Evolutionary conservation across 2,888 invertebrate species (phyloP).

Genomic region (Megamerina dolium): DNA sequence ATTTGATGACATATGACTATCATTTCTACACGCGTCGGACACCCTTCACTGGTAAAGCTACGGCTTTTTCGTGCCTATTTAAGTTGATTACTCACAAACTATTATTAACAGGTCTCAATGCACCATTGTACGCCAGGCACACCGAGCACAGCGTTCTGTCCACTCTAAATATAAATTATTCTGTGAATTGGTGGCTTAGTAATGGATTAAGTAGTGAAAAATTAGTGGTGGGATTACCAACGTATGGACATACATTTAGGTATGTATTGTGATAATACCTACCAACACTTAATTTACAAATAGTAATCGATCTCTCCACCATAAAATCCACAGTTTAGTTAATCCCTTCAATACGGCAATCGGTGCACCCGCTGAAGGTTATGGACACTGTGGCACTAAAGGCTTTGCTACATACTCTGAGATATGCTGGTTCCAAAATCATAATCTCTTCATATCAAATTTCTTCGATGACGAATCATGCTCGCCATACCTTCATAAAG

Average conservation of each 20-base stretch:
- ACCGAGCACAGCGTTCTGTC: constrained; percentile 60
- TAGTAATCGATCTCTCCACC: background rate
- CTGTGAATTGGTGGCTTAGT: constrained; percentile 68
- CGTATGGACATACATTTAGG: constrained; percentile 77
- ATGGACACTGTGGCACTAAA: constrained; percentile 59
- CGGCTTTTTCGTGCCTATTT: background rate
- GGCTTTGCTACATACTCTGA: constrained; percentile 70
- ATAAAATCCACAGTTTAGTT: constrained; percentile 60
- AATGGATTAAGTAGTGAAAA: constrained; percentile 72
- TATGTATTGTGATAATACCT: constrained; percentile 31
- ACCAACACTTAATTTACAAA: background rate
- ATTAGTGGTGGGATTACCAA: constrained; percentile 79
- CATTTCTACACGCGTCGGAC: constrained; percentile 70
- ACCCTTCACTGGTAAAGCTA: constrained; percentile 63
- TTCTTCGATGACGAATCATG: constrained; percentile 63
- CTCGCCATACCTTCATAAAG: constrained; percentile 70
- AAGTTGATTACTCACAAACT: background rate
- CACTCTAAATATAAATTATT: constrained; percentile 75
- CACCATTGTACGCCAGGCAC: constrained; percentile 64
- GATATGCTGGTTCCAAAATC: constrained; percentile 61
- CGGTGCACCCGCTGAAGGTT: constrained; percentile 64
- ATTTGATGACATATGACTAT: constrained; percentile 89
- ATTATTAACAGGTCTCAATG: constrained; percentile 59
- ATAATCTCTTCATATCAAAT: constrained; percentile 51
- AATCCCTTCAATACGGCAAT: constrained; percentile 62